Percentiles rank a stretch among this genome's conserved stretches.
phyloP scores from a whole-genome alignment of 2,113 vertebrate species.

The Henicopernis longicauda region DNA sequence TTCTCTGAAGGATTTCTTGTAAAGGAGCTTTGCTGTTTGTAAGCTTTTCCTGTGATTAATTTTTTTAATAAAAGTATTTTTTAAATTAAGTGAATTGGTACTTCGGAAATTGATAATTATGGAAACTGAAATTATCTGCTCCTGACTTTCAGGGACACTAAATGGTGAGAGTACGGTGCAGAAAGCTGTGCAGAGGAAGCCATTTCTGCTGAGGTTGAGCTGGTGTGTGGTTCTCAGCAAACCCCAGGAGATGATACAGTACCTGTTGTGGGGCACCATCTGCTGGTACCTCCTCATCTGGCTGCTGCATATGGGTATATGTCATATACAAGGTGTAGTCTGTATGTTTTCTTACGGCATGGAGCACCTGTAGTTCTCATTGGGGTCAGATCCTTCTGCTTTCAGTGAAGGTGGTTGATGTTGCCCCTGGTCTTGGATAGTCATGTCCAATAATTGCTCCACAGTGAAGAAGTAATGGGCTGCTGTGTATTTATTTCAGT shows the following conservation, averaged over 20 bases:
- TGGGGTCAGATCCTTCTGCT: neutral
- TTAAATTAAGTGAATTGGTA: neutral
- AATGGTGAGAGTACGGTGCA: accelerated
- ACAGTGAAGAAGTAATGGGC: neutral
- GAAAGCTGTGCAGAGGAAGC: neutral
- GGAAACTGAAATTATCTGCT: neutral
- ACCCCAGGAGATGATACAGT: neutral
- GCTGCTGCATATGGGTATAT: neutral
- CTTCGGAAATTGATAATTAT: neutral
- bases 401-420: neutral
- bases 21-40: slow-evolving; percentile 45
- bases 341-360: neutral
- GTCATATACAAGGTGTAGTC: neutral
- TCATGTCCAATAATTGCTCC: neutral
- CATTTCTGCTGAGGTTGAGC: neutral
- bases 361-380: neutral
- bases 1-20: slow-evolving; percentile 69
- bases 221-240: neutral
- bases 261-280: neutral
- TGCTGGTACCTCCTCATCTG: neutral
- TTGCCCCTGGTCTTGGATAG: neutral
- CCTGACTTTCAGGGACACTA: neutral
- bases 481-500: neutral
- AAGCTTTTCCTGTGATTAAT: slow-evolving; percentile 6
- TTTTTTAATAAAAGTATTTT: neutral